Evolutionary conservation across 1,140 invertebrate genomes (phyloP).

Genomic region (Galleria mellonella): DNA sequence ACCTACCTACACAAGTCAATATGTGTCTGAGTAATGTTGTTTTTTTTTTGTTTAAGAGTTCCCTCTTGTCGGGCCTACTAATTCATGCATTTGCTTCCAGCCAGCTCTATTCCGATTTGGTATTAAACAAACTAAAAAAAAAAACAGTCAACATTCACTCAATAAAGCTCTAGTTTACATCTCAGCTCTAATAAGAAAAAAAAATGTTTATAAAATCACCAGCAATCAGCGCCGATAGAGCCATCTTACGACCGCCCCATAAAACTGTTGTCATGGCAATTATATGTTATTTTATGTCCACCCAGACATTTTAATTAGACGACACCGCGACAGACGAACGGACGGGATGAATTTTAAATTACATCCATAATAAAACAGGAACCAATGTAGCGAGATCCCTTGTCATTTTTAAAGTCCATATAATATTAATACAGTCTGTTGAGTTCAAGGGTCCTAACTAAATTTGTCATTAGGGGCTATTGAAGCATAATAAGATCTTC

Average conservation of each 20-base stretch:
- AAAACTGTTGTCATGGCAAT: conserved; percentile 5
- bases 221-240: neutral
- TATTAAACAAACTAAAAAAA: no score
- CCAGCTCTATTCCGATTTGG: no score
- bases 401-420: neutral
- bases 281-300: neutral
- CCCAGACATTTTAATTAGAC: neutral
- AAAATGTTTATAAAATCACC: neutral
- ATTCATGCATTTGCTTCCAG: no score
- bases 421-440: no score
- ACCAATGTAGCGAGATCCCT: neutral
- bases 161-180: no score
- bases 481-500: no score
- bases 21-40: no score
- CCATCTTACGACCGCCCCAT: neutral
- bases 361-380: neutral
- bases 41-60: no score
- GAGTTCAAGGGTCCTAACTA: neutral
- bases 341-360: neutral
- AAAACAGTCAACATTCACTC: conserved; percentile 7
- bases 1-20: no score
- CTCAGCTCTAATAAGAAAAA: no score
- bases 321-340: neutral
- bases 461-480: neutral
- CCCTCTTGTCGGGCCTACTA: no score